Conservation (phyloP, 2,113 vertebrate species). For the Paramormyrops kingsleyae region DNA sequence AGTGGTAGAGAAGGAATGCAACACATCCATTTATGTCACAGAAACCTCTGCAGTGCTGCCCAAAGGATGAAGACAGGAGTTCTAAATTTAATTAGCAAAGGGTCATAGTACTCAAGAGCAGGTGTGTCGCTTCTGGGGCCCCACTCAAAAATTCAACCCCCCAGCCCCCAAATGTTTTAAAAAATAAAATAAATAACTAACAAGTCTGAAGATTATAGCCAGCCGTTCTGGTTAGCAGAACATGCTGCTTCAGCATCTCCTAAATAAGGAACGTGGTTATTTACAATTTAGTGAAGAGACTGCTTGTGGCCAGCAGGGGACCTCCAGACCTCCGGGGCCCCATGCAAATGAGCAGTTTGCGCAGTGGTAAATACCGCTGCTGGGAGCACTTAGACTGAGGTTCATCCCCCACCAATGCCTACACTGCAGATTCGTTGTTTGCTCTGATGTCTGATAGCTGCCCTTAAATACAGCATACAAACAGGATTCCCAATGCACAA, state of each 20-base stretch:
- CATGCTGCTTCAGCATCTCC: background rate
- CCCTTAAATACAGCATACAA: background rate
- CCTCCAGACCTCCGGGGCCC: background rate
- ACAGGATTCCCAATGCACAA: background rate
- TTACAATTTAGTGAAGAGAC: background rate
- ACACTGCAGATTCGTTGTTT: background rate
- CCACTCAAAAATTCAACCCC: background rate
- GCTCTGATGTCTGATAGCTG: background rate
- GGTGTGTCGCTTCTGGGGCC: background rate
- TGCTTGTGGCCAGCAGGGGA: background rate
- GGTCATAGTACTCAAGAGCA: background rate
- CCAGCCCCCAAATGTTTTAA: background rate
- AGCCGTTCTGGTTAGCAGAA: background rate
- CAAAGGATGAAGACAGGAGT: background rate
- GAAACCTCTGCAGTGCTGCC: background rate
- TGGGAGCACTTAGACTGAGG: background rate
- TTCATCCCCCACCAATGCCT: background rate
- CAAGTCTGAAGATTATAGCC: background rate
- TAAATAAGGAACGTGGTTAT: background rate
- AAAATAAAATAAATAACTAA: background rate
- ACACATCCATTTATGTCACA: background rate
- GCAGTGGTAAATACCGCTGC: background rate
- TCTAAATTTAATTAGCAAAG: background rate
- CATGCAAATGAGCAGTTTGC: background rate
- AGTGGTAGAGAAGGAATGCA: background rate